These are phyloP conservation scores for Mimachlamys varia DNA, from an alignment of 2,888 invertebrate species.

Conservation along the genomic window DNA sequence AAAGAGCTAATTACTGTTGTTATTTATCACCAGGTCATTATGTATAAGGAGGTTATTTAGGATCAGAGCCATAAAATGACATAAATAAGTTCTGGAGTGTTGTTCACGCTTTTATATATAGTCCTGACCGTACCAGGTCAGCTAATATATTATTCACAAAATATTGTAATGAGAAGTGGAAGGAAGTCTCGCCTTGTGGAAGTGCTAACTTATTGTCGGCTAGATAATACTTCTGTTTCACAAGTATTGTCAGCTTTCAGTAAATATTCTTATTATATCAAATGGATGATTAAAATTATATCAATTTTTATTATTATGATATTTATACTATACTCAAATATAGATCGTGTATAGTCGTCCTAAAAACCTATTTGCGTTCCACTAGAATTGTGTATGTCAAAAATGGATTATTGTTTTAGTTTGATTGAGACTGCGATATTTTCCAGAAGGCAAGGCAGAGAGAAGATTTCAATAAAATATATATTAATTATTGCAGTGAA, in stretches of 20 bases:
- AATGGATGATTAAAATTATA: no score
- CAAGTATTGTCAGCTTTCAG: background rate
- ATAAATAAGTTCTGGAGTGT: background rate
- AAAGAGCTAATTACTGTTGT: background rate
- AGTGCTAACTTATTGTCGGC: background rate
- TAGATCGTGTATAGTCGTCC: no score
- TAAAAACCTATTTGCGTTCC: no score
- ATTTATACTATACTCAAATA: no score
- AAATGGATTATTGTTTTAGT: no score
- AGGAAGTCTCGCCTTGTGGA: constrained; percentile 17
- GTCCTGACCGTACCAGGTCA: background rate
- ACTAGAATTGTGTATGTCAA: no score
- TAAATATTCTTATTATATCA: no score
- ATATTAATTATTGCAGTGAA: no score
- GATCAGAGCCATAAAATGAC: background rate
- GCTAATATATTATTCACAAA: background rate
- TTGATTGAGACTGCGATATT: no score
- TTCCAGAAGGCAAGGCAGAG: no score
- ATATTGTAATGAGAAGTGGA: background rate
- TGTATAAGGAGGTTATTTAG: background rate
- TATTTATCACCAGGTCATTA: background rate
- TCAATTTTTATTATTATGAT: no score
- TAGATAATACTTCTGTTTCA: background rate
- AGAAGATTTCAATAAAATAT: no score
- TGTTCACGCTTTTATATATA: background rate